Conservation (phyloP, 2,888 invertebrate genomes). For the Beris morrisii region DNA sequence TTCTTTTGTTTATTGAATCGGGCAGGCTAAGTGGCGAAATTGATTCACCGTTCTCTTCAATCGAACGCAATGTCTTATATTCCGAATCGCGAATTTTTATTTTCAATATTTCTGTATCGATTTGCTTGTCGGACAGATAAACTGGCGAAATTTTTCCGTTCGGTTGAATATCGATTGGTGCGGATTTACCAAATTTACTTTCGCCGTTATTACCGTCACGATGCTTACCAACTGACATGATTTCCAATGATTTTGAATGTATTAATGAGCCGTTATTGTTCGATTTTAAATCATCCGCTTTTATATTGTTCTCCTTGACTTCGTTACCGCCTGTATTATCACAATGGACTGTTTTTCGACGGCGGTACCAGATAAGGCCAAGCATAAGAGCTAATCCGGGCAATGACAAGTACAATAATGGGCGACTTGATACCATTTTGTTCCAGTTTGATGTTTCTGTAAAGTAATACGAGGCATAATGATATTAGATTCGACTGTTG, state of each 20-base stretch:
- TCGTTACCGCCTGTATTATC: constrained; percentile 69
- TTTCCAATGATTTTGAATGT: constrained; percentile 33
- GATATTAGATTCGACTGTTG: no score
- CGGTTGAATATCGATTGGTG: constrained; percentile 69
- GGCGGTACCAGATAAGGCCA: constrained; percentile 80
- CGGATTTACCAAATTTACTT: constrained; percentile 61
- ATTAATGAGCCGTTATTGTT: constrained; percentile 33
- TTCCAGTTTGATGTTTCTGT: constrained; percentile 29
- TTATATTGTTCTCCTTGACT: constrained; percentile 47
- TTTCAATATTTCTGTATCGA: constrained; percentile 64
- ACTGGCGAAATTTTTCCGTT: constrained; percentile 62
- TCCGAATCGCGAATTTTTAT: constrained; percentile 49
- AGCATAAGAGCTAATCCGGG: constrained; percentile 78
- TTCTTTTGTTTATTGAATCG: constrained; percentile 46
- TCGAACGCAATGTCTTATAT: constrained; percentile 38
- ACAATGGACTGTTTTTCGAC: constrained; percentile 71
- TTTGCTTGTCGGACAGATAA: constrained; percentile 66
- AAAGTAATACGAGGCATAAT: constrained; percentile 5
- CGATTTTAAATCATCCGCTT: constrained; percentile 24
- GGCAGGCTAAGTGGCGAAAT: constrained; percentile 52
- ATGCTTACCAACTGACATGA: constrained; percentile 39
- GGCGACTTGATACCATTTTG: constrained; percentile 75
- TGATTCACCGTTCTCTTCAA: constrained; percentile 40
- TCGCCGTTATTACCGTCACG: constrained; percentile 46
- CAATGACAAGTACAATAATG: constrained; percentile 75